Conservation (phyloP, 1,140 invertebrate species). For the Zaprionus nigranus region DNA sequence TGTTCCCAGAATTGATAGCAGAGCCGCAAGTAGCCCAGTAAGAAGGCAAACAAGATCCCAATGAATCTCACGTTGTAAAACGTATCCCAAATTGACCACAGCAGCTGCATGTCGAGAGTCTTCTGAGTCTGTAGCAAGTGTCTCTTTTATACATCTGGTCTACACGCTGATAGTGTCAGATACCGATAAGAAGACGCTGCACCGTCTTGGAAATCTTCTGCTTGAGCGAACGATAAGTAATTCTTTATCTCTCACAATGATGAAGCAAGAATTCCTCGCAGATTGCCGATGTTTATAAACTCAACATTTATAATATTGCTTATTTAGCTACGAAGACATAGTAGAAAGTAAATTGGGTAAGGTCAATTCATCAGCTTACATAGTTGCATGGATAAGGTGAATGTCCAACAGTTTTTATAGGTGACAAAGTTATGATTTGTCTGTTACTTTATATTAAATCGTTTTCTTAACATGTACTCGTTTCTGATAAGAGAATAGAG, state of each 20-base stretch:
- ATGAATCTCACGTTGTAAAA: constrained; percentile 20
- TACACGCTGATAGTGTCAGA: background rate
- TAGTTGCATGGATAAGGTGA: background rate
- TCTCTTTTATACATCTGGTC: constrained; percentile 3
- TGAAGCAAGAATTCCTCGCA: background rate
- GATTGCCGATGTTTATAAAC: no score
- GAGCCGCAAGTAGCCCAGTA: constrained; percentile 37
- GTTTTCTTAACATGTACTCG: no score
- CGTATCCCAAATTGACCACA: no score
- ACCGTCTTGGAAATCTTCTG: background rate
- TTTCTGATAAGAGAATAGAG: no score
- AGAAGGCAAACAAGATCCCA: constrained; percentile 8
- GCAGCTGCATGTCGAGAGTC: background rate
- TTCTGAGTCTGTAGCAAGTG: no score
- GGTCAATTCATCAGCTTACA: background rate
- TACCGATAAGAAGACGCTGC: background rate
- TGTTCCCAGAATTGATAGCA: constrained; percentile 47
- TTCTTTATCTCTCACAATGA: background rate
- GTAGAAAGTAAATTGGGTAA: no score
- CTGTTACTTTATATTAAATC: no score
- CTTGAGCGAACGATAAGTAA: background rate
- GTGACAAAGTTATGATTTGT: no score
- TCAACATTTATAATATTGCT: background rate
- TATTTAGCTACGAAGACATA: background rate
- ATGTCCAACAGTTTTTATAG: no score